Conservation (phyloP, 2,797 vertebrate species). For the Acrossocheilus wenchowensis region DNA sequence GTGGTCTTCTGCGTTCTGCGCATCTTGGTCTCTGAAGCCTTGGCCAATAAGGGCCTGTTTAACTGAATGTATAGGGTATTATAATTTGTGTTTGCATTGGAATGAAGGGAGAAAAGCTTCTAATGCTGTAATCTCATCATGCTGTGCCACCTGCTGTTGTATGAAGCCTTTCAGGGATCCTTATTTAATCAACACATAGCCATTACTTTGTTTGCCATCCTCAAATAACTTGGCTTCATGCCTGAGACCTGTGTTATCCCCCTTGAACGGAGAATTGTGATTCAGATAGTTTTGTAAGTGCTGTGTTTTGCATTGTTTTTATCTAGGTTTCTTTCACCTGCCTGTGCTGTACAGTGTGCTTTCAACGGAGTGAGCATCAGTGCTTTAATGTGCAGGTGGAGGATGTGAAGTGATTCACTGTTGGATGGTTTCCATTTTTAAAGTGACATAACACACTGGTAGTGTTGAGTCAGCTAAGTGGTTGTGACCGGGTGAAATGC, state of each 20-base stretch:
- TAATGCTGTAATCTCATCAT: constrained; percentile 56
- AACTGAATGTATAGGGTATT: constrained; percentile 54
- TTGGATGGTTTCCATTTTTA: constrained; percentile 33
- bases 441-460: constrained; percentile 16
- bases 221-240: constrained; percentile 53
- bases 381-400: constrained; percentile 20
- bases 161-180: constrained; percentile 38
- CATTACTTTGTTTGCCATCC: constrained; percentile 45
- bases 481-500: constrained; percentile 13
- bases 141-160: constrained; percentile 52
- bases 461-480: constrained; percentile 37
- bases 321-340: constrained; percentile 10
- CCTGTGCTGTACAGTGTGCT: neutral
- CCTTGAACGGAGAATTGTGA: constrained; percentile 54
- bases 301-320: constrained; percentile 48
- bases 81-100: constrained; percentile 53
- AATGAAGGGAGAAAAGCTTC: constrained; percentile 51
- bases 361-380: constrained; percentile 39
- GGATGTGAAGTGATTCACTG: constrained; percentile 25
- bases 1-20: neutral
- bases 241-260: constrained; percentile 57
- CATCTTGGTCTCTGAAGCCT: neutral
- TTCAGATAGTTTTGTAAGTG: constrained; percentile 63
- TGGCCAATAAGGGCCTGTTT: constrained; percentile 43
- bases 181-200: constrained; percentile 46